phyloP scores from a whole-genome alignment of 2,797 vertebrate species.

The Myripristis jacobus region DNA sequence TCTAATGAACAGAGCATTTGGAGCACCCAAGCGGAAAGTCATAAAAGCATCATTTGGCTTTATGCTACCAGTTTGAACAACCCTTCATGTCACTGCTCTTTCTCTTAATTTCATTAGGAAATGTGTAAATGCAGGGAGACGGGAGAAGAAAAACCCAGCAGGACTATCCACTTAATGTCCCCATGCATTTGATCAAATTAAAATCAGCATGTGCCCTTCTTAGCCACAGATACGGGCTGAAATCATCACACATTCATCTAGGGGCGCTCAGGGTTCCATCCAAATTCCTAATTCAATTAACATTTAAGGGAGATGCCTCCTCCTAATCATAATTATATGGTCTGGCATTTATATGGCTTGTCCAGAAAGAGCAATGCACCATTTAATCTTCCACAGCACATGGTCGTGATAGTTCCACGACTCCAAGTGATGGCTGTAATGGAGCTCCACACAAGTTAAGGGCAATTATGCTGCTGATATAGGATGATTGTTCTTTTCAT shows the following conservation, averaged over 20 bases:
- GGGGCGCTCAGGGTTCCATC: conserved; percentile 31
- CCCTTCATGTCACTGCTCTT: conserved; percentile 47
- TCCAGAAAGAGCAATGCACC: conserved; percentile 53
- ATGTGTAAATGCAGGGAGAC: conserved; percentile 34
- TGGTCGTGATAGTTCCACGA: conserved; percentile 40
- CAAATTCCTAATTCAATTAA: conserved; percentile 71
- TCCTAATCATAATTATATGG: conserved; percentile 64
- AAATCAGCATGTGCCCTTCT: conserved; percentile 42
- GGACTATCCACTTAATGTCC: conserved; percentile 44
- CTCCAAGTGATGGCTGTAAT: conserved; percentile 37
- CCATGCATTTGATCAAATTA: conserved; percentile 56
- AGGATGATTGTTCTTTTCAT: conserved; percentile 53
- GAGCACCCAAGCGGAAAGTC: conserved; percentile 53
- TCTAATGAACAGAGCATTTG: conserved; percentile 49
- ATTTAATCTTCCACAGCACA: conserved; percentile 56
- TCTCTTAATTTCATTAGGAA: conserved; percentile 57
- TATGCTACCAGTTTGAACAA: conserved; percentile 55
- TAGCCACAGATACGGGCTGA: conserved; percentile 25
- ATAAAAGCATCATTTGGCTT: conserved; percentile 64
- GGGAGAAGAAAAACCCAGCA: conserved; percentile 36
- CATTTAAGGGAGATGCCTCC: conserved; percentile 49
- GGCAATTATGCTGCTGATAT: conserved; percentile 55
- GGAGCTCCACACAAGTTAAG: conserved; percentile 46
- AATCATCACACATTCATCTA: conserved; percentile 42
- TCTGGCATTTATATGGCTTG: conserved; percentile 59